Evolutionary conservation across 1,140 invertebrate species (phyloP).

Genomic region (Calephelis nemesis): DNA sequence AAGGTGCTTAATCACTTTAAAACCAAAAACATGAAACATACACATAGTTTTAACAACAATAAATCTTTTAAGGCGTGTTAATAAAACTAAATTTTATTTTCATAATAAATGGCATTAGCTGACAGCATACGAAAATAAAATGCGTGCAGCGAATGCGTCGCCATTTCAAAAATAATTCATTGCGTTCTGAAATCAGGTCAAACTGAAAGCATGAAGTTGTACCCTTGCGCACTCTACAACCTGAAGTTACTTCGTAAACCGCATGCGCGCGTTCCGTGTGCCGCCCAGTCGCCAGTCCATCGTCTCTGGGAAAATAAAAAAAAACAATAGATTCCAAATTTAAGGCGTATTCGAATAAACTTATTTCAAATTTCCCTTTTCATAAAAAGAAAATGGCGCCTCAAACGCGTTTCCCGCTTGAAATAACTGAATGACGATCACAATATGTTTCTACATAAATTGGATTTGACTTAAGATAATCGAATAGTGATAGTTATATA

Average conservation of each 20-base stretch:
- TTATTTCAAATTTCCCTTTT: constrained; percentile 23
- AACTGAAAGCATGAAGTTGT: constrained; percentile 44
- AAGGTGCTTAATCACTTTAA: not conserved
- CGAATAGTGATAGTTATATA: constrained; percentile 33
- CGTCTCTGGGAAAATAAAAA: constrained; percentile 32
- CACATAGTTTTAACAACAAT: constrained; percentile 12
- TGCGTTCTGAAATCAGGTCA: constrained; percentile 55
- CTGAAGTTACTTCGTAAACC: constrained; percentile 35
- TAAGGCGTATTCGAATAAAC: constrained; percentile 35
- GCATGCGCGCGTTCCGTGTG: constrained; percentile 40
- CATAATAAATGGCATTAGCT: constrained; percentile 17
- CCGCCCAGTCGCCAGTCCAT: constrained; percentile 31
- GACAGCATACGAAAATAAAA: constrained; percentile 26
- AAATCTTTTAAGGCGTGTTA: constrained; percentile 13
- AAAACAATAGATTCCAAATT: constrained; percentile 33
- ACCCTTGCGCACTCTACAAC: constrained; percentile 34
- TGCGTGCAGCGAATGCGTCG: constrained; percentile 48
- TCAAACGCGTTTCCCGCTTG: constrained; percentile 19
- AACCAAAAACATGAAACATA: constrained; percentile 2
- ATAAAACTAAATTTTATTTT: constrained; percentile 17
- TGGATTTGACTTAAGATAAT: constrained; percentile 34
- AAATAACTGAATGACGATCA: constrained; percentile 19
- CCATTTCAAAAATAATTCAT: constrained; percentile 72
- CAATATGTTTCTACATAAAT: constrained; percentile 31
- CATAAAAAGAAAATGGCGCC: constrained; percentile 34